Evolutionary conservation across 2,113 vertebrate species (phyloP).

Genomic region (Laterallus jamaicensis): DNA sequence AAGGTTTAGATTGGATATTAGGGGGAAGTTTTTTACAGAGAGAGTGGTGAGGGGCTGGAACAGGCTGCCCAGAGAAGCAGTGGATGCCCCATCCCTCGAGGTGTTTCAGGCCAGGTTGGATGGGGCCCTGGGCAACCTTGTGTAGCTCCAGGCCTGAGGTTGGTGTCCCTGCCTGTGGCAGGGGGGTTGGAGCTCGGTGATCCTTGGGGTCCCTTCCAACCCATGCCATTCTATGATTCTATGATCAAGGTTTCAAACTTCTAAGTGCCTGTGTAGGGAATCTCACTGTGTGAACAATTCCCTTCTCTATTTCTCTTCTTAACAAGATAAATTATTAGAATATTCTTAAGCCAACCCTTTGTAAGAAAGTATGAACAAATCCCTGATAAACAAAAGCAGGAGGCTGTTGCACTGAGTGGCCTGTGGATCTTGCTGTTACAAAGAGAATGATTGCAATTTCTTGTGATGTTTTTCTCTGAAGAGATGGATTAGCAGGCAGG

Average conservation of each 20-base stretch:
- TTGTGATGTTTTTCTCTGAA: slow-evolving; percentile 7
- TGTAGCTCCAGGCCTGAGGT: no score
- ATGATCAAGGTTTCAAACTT: not conserved
- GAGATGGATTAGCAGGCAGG: slow-evolving; percentile 56
- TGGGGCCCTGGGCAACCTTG: no score
- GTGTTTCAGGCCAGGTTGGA: no score
- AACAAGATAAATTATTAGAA: not conserved
- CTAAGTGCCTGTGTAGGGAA: not conserved
- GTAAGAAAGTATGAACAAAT: slow-evolving; percentile 2
- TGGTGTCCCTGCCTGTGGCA: no score
- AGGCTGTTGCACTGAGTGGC: not conserved
- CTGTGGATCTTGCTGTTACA: not conserved
- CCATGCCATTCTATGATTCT: no score
- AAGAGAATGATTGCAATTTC: slow-evolving; percentile 1
- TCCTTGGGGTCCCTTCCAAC: no score
- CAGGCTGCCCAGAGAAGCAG: no score
- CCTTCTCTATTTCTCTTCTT: slow-evolving; percentile 2
- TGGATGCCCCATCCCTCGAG: no score
- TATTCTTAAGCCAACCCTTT: not conserved
- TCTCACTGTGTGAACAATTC: not conserved
- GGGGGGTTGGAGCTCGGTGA: no score
- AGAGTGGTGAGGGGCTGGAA: no score
- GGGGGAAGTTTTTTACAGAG: no score
- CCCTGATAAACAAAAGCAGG: not conserved
- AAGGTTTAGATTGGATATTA: no score